Conservation (phyloP, 2,888 invertebrate genomes). For the Drosophila conformis region DNA sequence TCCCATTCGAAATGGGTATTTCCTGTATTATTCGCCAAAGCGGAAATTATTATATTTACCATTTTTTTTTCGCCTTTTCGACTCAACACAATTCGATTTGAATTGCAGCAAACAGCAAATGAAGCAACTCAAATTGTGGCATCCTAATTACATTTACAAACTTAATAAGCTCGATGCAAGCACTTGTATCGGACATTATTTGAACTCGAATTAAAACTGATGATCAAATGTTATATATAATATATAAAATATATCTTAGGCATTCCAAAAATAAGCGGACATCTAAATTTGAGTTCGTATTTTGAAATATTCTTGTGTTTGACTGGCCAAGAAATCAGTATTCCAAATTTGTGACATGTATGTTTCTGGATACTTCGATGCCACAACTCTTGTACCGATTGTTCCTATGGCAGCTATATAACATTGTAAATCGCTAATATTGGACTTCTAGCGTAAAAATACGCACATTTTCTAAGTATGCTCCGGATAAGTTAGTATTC, state of each 20-base stretch:
- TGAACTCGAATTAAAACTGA: neutral
- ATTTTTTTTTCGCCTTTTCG: neutral
- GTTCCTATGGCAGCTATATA: neutral
- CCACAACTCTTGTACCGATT: neutral
- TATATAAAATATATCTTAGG: too few species aligned
- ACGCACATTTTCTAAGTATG: neutral
- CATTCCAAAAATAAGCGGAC: neutral
- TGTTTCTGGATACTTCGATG: neutral
- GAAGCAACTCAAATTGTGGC: neutral
- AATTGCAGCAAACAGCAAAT: neutral
- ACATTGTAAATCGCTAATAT: neutral
- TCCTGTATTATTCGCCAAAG: constrained; percentile 25
- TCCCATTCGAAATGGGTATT: constrained; percentile 36
- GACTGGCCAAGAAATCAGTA: neutral
- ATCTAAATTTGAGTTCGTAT: neutral
- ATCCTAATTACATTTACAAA: neutral
- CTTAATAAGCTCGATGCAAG: neutral
- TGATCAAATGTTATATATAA: neutral
- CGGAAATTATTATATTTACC: constrained; percentile 36
- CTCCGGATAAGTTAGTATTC: too few species aligned
- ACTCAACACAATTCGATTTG: constrained; percentile 23
- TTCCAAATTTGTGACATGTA: neutral
- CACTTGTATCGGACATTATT: neutral
- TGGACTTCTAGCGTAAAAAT: neutral
- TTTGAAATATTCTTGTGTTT: neutral